These are phyloP conservation scores for Adela reaumurella DNA, from an alignment of 2,888 invertebrate species.

Conservation along the genomic window DNA sequence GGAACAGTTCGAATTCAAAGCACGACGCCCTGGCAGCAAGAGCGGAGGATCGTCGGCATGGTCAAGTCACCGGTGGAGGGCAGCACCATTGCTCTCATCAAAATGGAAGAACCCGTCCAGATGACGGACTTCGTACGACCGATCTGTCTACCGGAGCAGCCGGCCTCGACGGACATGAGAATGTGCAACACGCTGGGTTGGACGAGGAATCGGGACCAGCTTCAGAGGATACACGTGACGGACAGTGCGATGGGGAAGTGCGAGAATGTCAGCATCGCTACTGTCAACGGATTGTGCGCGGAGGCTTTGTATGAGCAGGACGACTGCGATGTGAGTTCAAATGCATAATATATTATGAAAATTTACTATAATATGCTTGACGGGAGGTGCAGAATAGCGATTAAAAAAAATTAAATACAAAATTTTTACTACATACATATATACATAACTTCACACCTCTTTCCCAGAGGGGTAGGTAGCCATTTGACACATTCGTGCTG, in stretches of 20 bases:
- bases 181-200: constrained; percentile 83
- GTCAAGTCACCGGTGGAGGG: constrained; percentile 87
- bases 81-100: constrained; percentile 76
- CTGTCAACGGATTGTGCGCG: constrained; percentile 78
- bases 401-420: no score
- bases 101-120: constrained; percentile 69
- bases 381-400: no score
- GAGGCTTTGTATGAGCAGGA: constrained; percentile 75
- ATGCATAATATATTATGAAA: neutral
- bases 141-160: constrained; percentile 70
- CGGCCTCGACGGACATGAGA: constrained; percentile 13
- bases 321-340: constrained; percentile 73
- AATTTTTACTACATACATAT: no score
- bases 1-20: constrained; percentile 74
- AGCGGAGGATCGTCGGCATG: constrained; percentile 79
- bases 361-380: constrained; percentile 1
- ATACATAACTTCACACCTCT: no score
- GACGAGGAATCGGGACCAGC: constrained; percentile 77
- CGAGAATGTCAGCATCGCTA: constrained; percentile 81
- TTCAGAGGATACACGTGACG: constrained; percentile 76
- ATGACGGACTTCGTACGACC: constrained; percentile 83
- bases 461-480: no score
- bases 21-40: constrained; percentile 85
- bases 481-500: no score
- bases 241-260: constrained; percentile 76